Conservation (phyloP, 37 sponge, comb jelly and placozoan genomes). For the Tethya wilhelma region DNA sequence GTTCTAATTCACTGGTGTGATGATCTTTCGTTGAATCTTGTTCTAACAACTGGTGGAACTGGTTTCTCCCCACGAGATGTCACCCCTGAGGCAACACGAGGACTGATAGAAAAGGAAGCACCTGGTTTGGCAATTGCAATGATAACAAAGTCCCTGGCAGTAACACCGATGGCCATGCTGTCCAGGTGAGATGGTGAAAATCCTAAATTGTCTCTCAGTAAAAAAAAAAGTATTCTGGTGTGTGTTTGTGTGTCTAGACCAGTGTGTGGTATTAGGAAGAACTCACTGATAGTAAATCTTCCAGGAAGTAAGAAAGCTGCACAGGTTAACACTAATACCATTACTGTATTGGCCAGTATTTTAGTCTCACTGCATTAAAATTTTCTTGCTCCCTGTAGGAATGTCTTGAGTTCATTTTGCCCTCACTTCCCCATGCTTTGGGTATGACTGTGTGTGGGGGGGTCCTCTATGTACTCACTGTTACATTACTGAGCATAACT, state of each 20-base stretch:
- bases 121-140: slow-evolving; percentile 86
- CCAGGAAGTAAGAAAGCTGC: slow-evolving; percentile 96
- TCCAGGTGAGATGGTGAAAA: slow-evolving; percentile 69
- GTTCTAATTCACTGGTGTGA: slow-evolving; percentile 74
- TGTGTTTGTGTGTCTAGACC: slow-evolving; percentile 38
- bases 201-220: too few relatives aligned
- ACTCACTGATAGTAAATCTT: slow-evolving; percentile 85
- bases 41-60: slow-evolving; percentile 98
- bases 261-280: slow-evolving; percentile 80
- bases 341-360: not conserved
- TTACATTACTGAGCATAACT: not conserved
- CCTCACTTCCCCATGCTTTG: slow-evolving; percentile 86
- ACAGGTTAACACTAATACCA: slow-evolving; percentile 31
- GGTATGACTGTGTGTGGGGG: slow-evolving; percentile 53
- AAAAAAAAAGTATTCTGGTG: not conserved
- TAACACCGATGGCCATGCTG: slow-evolving; percentile 96
- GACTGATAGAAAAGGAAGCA: slow-evolving; percentile 85
- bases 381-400: slow-evolving; percentile 47
- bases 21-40: slow-evolving; percentile 47
- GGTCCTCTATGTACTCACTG: not conserved
- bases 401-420: slow-evolving; percentile 74
- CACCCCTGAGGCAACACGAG: slow-evolving; percentile 94
- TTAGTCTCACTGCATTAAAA: not conserved
- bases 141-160: slow-evolving; percentile 74
- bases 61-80: slow-evolving; percentile 95